A percentile compares a stretch with the other conserved stretches of the same genome.
Conservation (phyloP, 2,797 vertebrate species). For the Acanthiza pusilla region DNA sequence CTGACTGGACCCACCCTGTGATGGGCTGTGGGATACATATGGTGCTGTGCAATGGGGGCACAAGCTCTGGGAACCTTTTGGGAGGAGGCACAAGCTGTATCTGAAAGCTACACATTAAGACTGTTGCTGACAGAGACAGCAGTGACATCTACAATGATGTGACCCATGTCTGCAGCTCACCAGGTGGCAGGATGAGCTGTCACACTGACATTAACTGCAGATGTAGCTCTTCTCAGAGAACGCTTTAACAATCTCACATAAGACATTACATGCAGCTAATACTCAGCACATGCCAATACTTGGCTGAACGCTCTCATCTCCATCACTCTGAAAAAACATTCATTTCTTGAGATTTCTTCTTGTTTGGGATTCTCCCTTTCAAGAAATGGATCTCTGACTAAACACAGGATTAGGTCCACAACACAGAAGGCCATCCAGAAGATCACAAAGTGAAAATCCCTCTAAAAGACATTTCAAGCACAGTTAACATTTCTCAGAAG, state of each 20-base stretch:
- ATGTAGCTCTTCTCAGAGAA: not conserved
- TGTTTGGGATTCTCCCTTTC: not conserved
- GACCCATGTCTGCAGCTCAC: not conserved
- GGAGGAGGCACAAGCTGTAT: not conserved
- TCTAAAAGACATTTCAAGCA: not conserved
- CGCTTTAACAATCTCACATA: not conserved
- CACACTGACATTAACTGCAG: not conserved
- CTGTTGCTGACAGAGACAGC: not conserved
- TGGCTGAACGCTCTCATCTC: not conserved
- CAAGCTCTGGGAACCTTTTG: not conserved
- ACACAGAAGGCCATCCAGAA: not conserved
- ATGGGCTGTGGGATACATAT: not conserved
- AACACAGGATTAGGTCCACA: not conserved
- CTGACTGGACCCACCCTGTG: not conserved
- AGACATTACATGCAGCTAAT: not conserved
- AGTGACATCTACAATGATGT: not conserved
- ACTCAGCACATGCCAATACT: not conserved
- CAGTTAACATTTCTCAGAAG: not conserved
- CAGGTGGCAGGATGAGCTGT: fast-evolving
- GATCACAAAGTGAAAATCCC: not conserved
- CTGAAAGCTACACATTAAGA: not conserved
- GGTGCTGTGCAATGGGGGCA: not conserved
- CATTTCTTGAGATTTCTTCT: not conserved
- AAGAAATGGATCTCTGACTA: not conserved
- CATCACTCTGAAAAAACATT: not conserved